Base-by-base conservation (phyloP, 2,797 vertebrate species). In the Chiroxiphia lanceolata region DNA sequence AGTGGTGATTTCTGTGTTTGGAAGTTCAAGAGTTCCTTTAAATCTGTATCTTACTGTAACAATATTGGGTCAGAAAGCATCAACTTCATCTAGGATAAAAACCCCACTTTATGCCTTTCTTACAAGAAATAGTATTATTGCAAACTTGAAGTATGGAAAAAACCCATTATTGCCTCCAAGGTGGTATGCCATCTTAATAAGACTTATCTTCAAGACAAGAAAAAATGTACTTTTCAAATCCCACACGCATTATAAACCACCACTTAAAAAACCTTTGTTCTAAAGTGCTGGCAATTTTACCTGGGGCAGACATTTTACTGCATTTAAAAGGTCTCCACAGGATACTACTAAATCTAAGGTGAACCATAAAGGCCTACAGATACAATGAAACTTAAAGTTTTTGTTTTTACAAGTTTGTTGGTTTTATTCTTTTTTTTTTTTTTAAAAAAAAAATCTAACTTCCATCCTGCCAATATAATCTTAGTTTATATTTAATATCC, bases 161-260 rank as follows among this genome's bases (percentile, higher is more conserved):
- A 97, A 83, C 8, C 60, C 95, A 94, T 97, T 96, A 97, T 87
- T 97, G 94, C 93, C 92, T 98, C 90, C 94, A 96, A 97, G 90
- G 94, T 96, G 82, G 89, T 95, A 95, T 21, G 93, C 93, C 91
- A 95, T 97, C 96, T 97, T 97, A 97, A 97, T 98, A 98, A 97
- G 97, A 96, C 94, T 95, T 94, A 96, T 98, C 96, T 97, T 94
- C 83, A 72, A 97, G 97, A 97, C 94, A 97, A 91, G 91, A 82
- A 97, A 97, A 97, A 97, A 97, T 96, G 96, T 95, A 94, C 95
- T 97, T 98, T 96, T 96, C 89, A 96, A 98, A 96, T 97, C 96
- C 96, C 98, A 96, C 91, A 87, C 89, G 96, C 75, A 78, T 97
- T 97, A 97, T 98, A 98, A 98, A 98, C 94, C 87, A 96, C 90